These are phyloP conservation scores for Otocyon megalotis DNA, from an alignment of 2,113 vertebrate species.

Conservation along the genomic window DNA sequence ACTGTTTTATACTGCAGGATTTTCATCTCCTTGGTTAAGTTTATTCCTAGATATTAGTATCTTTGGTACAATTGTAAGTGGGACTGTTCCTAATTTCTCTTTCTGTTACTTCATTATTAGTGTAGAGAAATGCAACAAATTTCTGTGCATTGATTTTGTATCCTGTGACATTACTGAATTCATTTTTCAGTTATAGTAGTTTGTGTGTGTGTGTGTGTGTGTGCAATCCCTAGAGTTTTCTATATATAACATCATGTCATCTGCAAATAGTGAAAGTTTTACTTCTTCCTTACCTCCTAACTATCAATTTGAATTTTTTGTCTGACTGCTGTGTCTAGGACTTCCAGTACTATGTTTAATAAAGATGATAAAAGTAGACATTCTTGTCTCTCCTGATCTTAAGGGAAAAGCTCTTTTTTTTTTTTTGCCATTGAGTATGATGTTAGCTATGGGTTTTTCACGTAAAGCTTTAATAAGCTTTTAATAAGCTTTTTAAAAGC, in stretches of 20 bases:
- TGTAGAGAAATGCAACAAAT: not conserved
- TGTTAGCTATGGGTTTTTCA: not conserved
- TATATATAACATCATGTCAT: not conserved
- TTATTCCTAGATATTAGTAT: not conserved
- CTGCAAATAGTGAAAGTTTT: not conserved
- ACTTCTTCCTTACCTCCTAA: not conserved
- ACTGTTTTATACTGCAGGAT: not conserved
- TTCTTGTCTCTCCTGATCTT: not conserved
- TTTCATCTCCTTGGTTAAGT: not conserved
- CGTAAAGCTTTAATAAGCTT: not conserved
- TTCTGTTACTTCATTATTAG: not conserved
- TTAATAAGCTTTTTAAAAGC: too few relatives aligned
- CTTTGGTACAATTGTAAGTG: not conserved
- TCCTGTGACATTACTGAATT: not conserved
- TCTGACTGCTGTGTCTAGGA: not conserved
- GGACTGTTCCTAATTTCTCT: not conserved
- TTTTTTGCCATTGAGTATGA: not conserved
- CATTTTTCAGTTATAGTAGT: not conserved
- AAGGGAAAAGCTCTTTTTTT: not conserved
- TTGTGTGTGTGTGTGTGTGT: not conserved
- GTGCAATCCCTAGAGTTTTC: not conserved
- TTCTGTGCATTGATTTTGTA: not conserved
- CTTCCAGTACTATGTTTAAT: not conserved
- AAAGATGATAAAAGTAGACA: not conserved
- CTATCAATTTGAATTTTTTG: not conserved